phyloP scores from a whole-genome alignment of 2,888 invertebrate species.

The Coelopa pilipes region DNA sequence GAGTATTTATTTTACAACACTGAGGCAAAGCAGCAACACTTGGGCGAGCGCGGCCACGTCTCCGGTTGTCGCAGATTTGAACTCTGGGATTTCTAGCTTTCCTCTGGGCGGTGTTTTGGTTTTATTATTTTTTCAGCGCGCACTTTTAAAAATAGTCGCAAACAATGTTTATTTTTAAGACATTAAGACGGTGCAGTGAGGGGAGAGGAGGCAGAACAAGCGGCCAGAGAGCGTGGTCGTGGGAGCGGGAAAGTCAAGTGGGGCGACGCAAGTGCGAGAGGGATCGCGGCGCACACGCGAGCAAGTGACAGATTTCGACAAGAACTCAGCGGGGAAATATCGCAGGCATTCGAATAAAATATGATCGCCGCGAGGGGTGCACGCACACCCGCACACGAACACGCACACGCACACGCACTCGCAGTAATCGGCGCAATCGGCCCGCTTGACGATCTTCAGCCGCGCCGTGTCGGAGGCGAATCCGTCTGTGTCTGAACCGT shows the following conservation, averaged over 20 bases:
- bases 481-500: no score
- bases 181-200: background rate
- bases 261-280: background rate
- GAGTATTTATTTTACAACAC: background rate
- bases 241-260: background rate
- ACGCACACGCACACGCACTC: background rate
- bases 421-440: background rate
- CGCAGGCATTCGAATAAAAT: background rate
- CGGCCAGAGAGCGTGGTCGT: no score
- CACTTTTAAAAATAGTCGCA: constrained; percentile 29
- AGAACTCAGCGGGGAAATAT: background rate
- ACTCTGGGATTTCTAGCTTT: background rate
- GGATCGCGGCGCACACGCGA: background rate
- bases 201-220: background rate
- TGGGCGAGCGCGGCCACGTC: background rate
- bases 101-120: constrained; percentile 11
- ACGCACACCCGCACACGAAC: background rate
- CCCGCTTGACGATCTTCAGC: background rate
- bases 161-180: constrained; percentile 29
- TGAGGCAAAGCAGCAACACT: background rate
- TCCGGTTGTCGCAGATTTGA: constrained; percentile 2
- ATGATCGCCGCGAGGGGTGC: no score
- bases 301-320: background rate
- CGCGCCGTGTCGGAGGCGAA: background rate
- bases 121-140: background rate